Evolutionary conservation across 2,888 invertebrate species (phyloP), one percentile per base, ranked within the genome.

Genomic region (Chrysina gloriosa): DNA sequence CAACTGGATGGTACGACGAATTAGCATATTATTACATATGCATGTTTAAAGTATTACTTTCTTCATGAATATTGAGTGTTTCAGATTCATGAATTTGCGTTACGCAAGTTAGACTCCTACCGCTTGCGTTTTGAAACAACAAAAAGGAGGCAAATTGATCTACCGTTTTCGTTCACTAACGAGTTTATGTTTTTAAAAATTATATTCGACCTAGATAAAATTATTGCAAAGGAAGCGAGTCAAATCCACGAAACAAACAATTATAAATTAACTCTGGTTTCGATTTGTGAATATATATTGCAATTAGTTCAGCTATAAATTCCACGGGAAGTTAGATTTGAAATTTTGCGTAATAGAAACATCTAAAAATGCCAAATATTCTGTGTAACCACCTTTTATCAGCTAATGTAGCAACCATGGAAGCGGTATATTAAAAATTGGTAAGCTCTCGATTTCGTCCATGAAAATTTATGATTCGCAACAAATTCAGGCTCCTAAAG

Each of bases 251-350:
- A 39, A 39, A 58, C 9, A 21, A 21, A 23, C 36, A 21, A 39
- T 54, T 58, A 58, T 23, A 39, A 23, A 58, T 31, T 52, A 39
- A 58, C 25, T 58, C 14, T 25, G 39, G 23, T 58, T 6, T 52
- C 25, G 9, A 58, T 58, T 58, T 47, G 39, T 36, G 14, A 39
- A 11, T 3, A 39, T 39, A 25, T 39, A 39, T 58, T 39, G 25
- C 23, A 39, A 39, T 39, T 25, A 16, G 9, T 29, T 52, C 27
- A 19, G 19, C 16, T n/a, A 23, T 25, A 14, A 14, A 29, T 27
- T 29, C 11, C 14, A 14, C 25, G 25, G 25, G 14, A 58, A 25
- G 14, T 14, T 21, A 21, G 4, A 6, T 34, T 56, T 36, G 21
- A 23, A 39, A 7, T 25, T 3, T 58, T 58, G 11, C 25, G 58